Evolutionary conservation across 1,140 invertebrate genomes (phyloP), one percentile per base, ranked within the genome.

Genomic region (Palaemon carinicauda): DNA sequence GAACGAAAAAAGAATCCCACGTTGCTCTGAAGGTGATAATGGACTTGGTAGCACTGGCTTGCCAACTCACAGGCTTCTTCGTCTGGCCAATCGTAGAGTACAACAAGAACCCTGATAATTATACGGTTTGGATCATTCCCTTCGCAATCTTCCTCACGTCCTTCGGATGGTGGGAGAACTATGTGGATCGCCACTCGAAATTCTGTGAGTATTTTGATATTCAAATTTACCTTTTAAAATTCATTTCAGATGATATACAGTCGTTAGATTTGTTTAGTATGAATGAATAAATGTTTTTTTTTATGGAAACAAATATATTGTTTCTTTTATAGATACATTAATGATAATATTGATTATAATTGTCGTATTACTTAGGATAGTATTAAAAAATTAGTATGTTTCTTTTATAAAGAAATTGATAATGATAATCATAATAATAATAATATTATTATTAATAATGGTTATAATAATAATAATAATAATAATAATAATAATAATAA

Each of bases 161-260:
- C 3, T 94, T 97, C 41, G 96, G 96, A 31, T 99, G 97, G 96
- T 99, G 98, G 98, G 98, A 99, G 92, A 99, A 99, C 92, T 99
- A 97, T 90, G 96, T 97, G 0, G 96, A 96, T 33, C 94, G 94
- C 88, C 94, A 96, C 80, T 97, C 96, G 88, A 94, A 95, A 0
- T 94, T 97, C 84, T 41, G 89, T 89, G 33, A 88, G 89, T 89
- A n/a, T n/a, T n/a, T n/a, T n/a, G n/a, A n/a, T n/a, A n/a, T n/a
- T n/a, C n/a, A n/a, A n/a, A n/a, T n/a, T n/a, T n/a, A n/a, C n/a
- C n/a, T n/a, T n/a, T n/a, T n/a, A n/a, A n/a, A n/a, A n/a, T n/a
- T n/a, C n/a, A n/a, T n/a, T n/a, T n/a, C n/a, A n/a, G n/a, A n/a
- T n/a, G n/a, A n/a, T 15, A 21, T 50, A 19, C 3, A n/a, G 7